Conservation (phyloP, 2,113 vertebrate genomes). For the Seriola dumerili region DNA sequence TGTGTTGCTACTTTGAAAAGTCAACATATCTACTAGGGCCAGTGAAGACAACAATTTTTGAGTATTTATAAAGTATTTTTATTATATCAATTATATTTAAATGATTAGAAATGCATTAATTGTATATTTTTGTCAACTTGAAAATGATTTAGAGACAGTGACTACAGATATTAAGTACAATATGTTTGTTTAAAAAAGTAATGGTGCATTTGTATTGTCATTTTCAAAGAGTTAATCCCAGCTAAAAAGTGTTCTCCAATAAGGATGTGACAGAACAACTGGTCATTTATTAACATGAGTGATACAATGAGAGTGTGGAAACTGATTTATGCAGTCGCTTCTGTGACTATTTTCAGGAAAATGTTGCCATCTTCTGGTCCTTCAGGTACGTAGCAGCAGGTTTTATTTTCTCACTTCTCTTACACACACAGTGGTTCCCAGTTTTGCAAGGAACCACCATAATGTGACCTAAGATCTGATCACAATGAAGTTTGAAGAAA, state of each 20-base stretch:
- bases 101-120: neutral
- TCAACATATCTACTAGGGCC: neutral
- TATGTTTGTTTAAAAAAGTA: neutral
- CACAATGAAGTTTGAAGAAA: neutral
- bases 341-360: slow-evolving; percentile 16
- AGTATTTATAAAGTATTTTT: neutral
- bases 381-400: slow-evolving; percentile 6
- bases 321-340: neutral
- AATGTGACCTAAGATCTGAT: neutral
- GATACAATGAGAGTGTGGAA: neutral
- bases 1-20: neutral
- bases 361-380: slow-evolving; percentile 63
- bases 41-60: neutral
- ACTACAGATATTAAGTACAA: neutral
- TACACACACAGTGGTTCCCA: neutral
- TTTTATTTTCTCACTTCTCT: neutral
- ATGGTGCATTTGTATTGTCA: neutral
- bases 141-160: slow-evolving; percentile 3
- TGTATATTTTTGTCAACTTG: neutral
- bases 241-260: neutral
- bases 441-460: neutral
- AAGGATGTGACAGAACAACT: neutral
- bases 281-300: slow-evolving; percentile 21
- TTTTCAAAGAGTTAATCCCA: slow-evolving; percentile 5
- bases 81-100: neutral